Evolutionary conservation across 2,113 vertebrate species (phyloP).

Genomic region (Rana temporaria): DNA sequence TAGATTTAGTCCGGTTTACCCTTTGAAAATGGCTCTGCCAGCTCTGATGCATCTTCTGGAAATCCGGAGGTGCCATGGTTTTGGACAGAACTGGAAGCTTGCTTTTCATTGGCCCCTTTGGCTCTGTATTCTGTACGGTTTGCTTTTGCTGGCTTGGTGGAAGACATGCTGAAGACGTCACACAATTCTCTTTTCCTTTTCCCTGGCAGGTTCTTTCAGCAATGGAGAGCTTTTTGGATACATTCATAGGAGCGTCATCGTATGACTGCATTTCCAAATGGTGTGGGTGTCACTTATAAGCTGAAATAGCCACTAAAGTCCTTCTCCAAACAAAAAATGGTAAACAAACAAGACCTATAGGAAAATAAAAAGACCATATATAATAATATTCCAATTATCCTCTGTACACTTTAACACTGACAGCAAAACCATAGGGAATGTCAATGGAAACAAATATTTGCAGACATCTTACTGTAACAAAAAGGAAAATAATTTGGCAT

Average conservation of each 20-base stretch:
- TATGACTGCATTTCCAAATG: background rate
- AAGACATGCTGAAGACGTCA: background rate
- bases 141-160: constrained; percentile 49
- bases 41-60: constrained; percentile 52
- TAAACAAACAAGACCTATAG: background rate
- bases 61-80: constrained; percentile 50
- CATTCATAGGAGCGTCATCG: background rate
- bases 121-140: constrained; percentile 1
- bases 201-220: background rate
- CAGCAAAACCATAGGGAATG: too few species aligned
- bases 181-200: constrained; percentile 35
- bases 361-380: background rate
- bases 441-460: too few species aligned
- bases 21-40: constrained; percentile 62
- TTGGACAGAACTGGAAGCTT: constrained; percentile 66
- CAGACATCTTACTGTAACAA: too few species aligned
- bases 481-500: too few species aligned
- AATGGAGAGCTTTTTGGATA: background rate
- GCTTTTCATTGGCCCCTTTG: constrained; percentile 59
- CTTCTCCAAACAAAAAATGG: background rate
- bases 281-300: background rate
- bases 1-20: constrained; percentile 45
- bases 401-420: too few species aligned
- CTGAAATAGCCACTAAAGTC: background rate
- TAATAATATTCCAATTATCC: too few species aligned